Evolutionary conservation across 2,797 vertebrate genomes (phyloP).

Genomic region (Varecia variegata): DNA sequence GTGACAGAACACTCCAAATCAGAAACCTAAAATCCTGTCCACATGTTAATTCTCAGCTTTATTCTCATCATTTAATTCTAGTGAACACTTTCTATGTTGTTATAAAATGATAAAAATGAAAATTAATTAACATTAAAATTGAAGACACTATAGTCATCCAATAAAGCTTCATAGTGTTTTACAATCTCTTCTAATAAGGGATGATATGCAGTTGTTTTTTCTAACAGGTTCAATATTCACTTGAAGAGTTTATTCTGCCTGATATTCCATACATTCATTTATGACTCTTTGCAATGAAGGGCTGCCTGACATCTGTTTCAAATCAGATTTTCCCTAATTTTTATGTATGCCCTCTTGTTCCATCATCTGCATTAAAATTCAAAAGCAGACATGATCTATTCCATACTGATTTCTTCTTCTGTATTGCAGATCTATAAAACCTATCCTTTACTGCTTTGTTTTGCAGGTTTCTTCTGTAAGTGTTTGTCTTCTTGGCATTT

Average conservation of each 20-base stretch:
- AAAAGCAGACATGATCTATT: constrained; percentile 71
- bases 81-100: background rate
- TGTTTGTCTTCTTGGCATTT: constrained; percentile 70
- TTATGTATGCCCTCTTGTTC: constrained; percentile 77
- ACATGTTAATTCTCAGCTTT: background rate
- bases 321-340: constrained; percentile 79
- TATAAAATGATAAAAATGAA: constrained; percentile 2
- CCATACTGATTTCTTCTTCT: constrained; percentile 70
- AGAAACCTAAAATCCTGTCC: background rate
- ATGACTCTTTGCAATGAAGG: background rate
- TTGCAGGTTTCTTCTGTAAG: constrained; percentile 68
- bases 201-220: background rate
- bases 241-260: background rate
- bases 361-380: constrained; percentile 77
- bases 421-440: constrained; percentile 68
- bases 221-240: background rate
- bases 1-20: background rate
- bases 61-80: background rate
- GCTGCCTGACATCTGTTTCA: constrained; percentile 76
- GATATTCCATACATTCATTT: background rate
- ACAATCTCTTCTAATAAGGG: background rate
- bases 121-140: background rate
- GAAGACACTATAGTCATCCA: background rate
- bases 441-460: constrained; percentile 66
- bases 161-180: background rate